A percentile compares a stretch with the other conserved stretches of the same genome.
Evolutionary conservation across 1,140 invertebrate genomes (phyloP).

Genomic region (Drosophila quadrilineata): DNA sequence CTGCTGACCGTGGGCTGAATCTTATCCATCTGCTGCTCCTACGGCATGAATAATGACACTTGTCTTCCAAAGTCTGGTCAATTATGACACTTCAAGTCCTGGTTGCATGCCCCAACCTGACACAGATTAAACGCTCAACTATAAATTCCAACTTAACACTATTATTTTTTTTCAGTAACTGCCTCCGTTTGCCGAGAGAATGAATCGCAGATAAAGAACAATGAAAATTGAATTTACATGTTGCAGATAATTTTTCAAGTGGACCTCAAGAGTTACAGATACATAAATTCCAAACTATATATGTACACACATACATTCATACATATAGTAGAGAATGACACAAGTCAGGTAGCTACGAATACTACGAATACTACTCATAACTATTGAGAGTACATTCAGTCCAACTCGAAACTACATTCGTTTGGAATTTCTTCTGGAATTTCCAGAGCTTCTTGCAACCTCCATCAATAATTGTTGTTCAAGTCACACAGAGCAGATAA

Average conservation of each 20-base stretch:
- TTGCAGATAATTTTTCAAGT: slow-evolving; percentile 80
- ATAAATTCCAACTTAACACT: slow-evolving; percentile 78
- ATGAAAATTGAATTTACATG: slow-evolving; percentile 80
- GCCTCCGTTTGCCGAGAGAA: slow-evolving; percentile 42
- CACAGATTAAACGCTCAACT: slow-evolving; percentile 78
- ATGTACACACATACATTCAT: slow-evolving; percentile 3
- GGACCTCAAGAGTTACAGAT: slow-evolving; percentile 57
- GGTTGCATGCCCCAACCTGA: slow-evolving; percentile 42
- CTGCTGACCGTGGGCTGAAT: slow-evolving; percentile 46
- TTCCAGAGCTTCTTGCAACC: no score
- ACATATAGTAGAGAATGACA: slow-evolving; percentile 19
- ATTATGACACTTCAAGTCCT: slow-evolving; percentile 80
- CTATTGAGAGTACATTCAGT: no score
- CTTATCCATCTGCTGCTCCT: slow-evolving; percentile 7
- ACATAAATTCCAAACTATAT: slow-evolving; percentile 27
- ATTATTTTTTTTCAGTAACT: slow-evolving; percentile 67
- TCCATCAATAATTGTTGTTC: no score
- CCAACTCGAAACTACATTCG: no score
- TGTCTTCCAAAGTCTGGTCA: slow-evolving; percentile 77
- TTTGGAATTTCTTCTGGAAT: no score
- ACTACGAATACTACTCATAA: slow-evolving; percentile 2
- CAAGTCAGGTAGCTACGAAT: slow-evolving; percentile 35
- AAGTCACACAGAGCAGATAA: no score
- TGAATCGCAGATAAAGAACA: slow-evolving; percentile 74
- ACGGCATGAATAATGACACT: slow-evolving; percentile 79